Percentiles rank a stretch among this genome's conserved stretches.
These are phyloP conservation scores for Nemoura dubitans DNA, from an alignment of 2,888 invertebrate species.

Conservation along the genomic window DNA sequence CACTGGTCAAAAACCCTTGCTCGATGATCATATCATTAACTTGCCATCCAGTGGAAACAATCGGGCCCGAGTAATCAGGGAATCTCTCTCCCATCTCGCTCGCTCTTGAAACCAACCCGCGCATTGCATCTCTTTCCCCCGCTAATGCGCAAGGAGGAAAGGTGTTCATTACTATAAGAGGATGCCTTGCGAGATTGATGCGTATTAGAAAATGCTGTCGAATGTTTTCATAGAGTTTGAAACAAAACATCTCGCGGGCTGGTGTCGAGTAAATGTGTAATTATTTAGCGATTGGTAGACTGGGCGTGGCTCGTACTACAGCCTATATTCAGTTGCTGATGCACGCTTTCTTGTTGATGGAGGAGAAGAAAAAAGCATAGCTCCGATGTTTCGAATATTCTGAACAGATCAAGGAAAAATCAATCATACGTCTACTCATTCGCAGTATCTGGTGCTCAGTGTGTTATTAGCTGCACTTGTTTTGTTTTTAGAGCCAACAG, in stretches of 20 bases:
- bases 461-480: background rate
- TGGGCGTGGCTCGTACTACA: background rate
- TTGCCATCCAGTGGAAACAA: background rate
- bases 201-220: slow-evolving; percentile 42
- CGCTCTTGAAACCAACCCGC: background rate
- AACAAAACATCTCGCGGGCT: background rate
- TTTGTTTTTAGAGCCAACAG: background rate
- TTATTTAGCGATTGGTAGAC: background rate
- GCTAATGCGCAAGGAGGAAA: slow-evolving; percentile 45
- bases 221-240: slow-evolving; percentile 45
- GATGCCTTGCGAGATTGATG: slow-evolving; percentile 44
- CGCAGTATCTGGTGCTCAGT: background rate
- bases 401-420: slow-evolving; percentile 23
- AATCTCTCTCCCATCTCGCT: background rate
- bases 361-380: slow-evolving; percentile 20
- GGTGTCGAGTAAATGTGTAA: background rate
- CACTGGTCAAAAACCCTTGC: no score
- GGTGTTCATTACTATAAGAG: slow-evolving; percentile 47
- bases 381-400: slow-evolving; percentile 18
- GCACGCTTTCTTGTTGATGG: background rate
- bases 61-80: background rate
- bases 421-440: background rate
- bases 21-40: slow-evolving; percentile 25
- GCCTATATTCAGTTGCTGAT: background rate
- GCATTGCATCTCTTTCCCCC: background rate